A percentile compares a stretch with the other conserved stretches of the same genome.
phyloP scores from a whole-genome alignment of 1,140 invertebrate genomes.

The Limonius californicus region DNA sequence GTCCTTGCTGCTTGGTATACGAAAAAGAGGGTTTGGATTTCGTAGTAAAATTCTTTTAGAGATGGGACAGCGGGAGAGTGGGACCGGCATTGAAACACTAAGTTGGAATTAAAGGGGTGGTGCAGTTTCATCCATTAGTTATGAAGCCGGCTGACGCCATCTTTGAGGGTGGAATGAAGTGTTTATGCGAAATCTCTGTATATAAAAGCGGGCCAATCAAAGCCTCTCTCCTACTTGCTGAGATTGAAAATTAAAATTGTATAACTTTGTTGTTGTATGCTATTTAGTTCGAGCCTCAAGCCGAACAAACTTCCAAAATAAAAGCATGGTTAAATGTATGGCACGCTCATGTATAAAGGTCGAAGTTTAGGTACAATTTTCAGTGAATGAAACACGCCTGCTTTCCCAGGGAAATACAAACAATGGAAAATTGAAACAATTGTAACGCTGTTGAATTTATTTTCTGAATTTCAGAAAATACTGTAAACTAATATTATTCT shows the following conservation, averaged over 20 bases:
- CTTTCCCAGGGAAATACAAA: too few relatives aligned
- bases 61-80: background rate
- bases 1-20: too few relatives aligned
- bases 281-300: background rate
- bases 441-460: too few relatives aligned
- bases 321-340: background rate
- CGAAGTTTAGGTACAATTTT: too few relatives aligned
- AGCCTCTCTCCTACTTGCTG: background rate
- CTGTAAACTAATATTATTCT: too few relatives aligned
- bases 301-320: background rate
- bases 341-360: background rate
- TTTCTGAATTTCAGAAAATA: too few relatives aligned
- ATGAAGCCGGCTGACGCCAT: background rate
- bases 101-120: slow-evolving; percentile 1
- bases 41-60: background rate
- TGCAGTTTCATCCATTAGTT: slow-evolving; percentile 3
- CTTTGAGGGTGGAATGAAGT: slow-evolving; percentile 1
- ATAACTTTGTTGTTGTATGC: slow-evolving; percentile 5
- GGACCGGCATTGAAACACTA: background rate
- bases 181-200: background rate
- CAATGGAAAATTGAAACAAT: too few relatives aligned
- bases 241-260: slow-evolving; percentile 13
- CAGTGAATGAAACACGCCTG: too few relatives aligned
- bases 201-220: background rate
- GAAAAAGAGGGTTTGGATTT: background rate